Conservation (phyloP, 1,140 invertebrate species). For the Bombyx mandarina region DNA sequence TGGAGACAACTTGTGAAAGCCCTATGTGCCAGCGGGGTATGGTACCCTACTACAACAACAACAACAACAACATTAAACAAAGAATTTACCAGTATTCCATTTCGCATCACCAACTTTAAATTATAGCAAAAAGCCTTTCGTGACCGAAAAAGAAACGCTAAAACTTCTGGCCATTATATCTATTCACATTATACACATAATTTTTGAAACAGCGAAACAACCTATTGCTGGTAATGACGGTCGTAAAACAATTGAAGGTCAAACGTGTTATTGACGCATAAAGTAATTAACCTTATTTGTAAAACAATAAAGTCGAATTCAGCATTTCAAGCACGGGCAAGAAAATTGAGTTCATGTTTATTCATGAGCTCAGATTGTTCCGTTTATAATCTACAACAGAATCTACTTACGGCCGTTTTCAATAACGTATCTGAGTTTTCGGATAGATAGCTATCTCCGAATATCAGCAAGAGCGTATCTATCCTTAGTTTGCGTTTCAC, state of each 20-base stretch:
- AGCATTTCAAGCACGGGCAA: conserved; percentile 3
- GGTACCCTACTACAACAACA: too few relatives aligned
- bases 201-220: not conserved
- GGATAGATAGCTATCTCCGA: too few relatives aligned
- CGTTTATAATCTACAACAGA: conserved; percentile 36
- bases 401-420: too few relatives aligned
- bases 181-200: not conserved
- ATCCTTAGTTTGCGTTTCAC: too few relatives aligned
- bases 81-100: not conserved
- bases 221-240: conserved; percentile 8
- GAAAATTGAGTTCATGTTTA: conserved; percentile 35
- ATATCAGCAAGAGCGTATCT: too few relatives aligned
- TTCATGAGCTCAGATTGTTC: conserved; percentile 37
- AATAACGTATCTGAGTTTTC: too few relatives aligned
- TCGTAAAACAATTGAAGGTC: conserved; percentile 28
- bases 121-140: not conserved
- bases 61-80: too few relatives aligned
- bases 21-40: too few relatives aligned
- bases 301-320: conserved; percentile 15
- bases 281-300: conserved; percentile 10
- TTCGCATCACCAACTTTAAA: not conserved
- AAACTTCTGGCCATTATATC: not conserved
- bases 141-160: too few relatives aligned
- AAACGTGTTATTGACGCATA: conserved; percentile 6
- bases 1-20: too few relatives aligned